Evolutionary conservation across 2,888 invertebrate genomes (phyloP), one percentile per base, ranked within the genome.

Genomic region (Cataglyphis rosenhaueri): DNA sequence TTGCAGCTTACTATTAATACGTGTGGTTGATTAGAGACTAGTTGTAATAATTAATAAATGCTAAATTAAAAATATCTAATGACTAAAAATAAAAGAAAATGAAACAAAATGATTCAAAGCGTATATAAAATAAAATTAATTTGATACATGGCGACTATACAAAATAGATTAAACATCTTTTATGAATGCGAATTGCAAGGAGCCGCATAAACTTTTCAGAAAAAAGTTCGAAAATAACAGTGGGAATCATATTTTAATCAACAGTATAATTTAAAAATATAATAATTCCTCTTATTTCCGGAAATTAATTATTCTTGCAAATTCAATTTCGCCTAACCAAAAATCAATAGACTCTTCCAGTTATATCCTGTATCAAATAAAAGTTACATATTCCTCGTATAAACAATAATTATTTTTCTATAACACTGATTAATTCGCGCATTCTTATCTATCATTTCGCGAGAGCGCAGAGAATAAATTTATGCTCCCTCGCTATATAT

Each of bases 201-300:
- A 78, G 3, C 59, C 68, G 44, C 25, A 55, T 68, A 68, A 76
- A 57, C n/a, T 15, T 59, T 57, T 18, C 29, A 10, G 38, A 21
- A 44, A 15, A 55, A 21, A 1, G 44, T 59, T 59, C 18, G 21
- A 21, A 78, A 78, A 78, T 78, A 78, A 0, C 78, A 32, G 9
- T 6, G 21, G 59, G 21, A 32, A 25, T 79, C 9, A 59, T 48
- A 70, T 70, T 79, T 79, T 79, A 79, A 79, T 9, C 12, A 59
- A 8, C 70, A 9, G 8, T 2, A 18, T 57, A 32, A 35, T 59
- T 44, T 79, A 70, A 79, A 70, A 70, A 44, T 70, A 35, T 44
- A 79, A 78, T 57, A 21, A 57, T 6, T 15, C 9, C 15, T 52
- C n/a, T 59, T 79, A 79, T 70, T 70, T 79, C 59, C 78, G 70